These are phyloP conservation scores for Chironomus striatipennis DNA, from an alignment of 1,140 invertebrate species.

Conservation along the genomic window DNA sequence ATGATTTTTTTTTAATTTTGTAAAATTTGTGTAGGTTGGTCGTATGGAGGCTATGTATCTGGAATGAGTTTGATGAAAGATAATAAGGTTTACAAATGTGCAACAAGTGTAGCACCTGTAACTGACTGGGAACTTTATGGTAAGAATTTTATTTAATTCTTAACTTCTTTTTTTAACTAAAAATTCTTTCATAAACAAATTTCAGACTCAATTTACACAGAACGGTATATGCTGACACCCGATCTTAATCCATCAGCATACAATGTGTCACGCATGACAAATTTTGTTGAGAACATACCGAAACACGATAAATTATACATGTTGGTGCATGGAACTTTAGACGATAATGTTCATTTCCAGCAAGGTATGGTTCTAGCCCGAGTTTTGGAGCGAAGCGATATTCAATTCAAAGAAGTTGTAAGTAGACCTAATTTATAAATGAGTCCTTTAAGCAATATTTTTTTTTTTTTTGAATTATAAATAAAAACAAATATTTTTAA, in stretches of 20 bases:
- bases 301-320: conserved; percentile 58
- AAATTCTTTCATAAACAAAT: too few relatives aligned
- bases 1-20: not conserved
- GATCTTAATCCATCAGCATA: conserved; percentile 66
- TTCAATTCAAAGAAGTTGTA: conserved; percentile 85
- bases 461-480: too few relatives aligned
- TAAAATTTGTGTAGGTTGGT: conserved; percentile 62
- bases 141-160: too few relatives aligned
- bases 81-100: conserved; percentile 71
- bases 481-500: too few relatives aligned
- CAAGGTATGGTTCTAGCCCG: conserved; percentile 85
- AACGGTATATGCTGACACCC: conserved; percentile 84
- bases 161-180: too few relatives aligned
- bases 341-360: conserved; percentile 95
- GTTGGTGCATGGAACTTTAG: conserved; percentile 82
- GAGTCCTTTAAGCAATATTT: too few relatives aligned
- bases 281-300: conserved; percentile 30
- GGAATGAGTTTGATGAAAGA: conserved; percentile 74
- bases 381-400: conserved; percentile 72
- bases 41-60: conserved; percentile 86
- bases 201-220: conserved; percentile 81
- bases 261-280: conserved; percentile 62
- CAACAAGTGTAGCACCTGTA: conserved; percentile 88
- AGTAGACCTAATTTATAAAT: too few relatives aligned
- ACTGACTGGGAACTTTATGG: conserved; percentile 79